Evolutionary conservation across 2,888 invertebrate genomes (phyloP), one percentile per base, ranked within the genome.

Genomic region (Hetaerina titia): DNA sequence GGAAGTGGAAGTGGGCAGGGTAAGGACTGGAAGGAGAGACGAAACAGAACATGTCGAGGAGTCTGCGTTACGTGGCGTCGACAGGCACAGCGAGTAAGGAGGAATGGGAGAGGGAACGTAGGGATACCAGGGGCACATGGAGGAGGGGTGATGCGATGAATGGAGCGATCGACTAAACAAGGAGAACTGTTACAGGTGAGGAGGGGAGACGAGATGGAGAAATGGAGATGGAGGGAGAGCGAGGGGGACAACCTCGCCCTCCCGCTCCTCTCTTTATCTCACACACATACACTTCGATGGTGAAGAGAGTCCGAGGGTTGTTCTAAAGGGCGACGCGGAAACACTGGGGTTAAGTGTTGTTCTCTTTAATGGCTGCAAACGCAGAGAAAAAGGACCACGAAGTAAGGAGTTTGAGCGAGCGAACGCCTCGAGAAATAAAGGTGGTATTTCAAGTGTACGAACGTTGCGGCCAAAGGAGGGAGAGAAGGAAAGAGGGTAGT

Each of bases 311-410:
- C 31, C 69, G 90, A 64, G 64, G 69, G 90, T 63, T 90, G 90
- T 60, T 81, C 81, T 81, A 64, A 69, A 90, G 92, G 74, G 92
- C 74, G 69, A 69, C 56, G 69, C 64, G 92, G 92, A 74, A 92
- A 92, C 92, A 92, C 92, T 64, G 74, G 92, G 92, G 92, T 92
- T 92, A 92, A 92, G 69, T 92, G 92, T 74, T 92, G 92, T 92
- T 92, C 92, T 92, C 69, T 92, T 92, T 92, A 92, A 92, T 92
- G 69, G 92, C 92, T 56, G 92, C 92, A 69, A 56, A 92, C 69
- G 45, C 92, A n/a, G 60, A 13, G 69, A 69, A 81, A 81, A 81
- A 64, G 69, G 92, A 74, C 31, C 45, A 45, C 45, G 31, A 74
- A 56, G 22, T 19, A 89, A 57, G 89, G 19, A 60, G 92, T 45